These are phyloP conservation scores for Potamarius usumacintae DNA, from an alignment of 2,113 vertebrate genomes.

Conservation along the genomic window DNA sequence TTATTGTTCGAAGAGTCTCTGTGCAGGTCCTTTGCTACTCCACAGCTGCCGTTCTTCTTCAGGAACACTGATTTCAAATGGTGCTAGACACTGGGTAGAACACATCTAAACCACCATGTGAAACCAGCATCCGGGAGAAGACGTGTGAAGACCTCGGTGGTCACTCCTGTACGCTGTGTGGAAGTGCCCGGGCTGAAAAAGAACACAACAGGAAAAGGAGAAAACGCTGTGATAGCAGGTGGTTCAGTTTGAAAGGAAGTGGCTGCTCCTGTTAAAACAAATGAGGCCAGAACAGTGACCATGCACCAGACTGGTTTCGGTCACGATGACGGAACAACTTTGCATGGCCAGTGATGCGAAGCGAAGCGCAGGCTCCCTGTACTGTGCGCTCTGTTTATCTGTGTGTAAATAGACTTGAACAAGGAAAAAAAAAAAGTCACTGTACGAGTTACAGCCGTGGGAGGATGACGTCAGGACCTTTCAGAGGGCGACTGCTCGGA, in stretches of 20 bases:
- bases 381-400: conserved; percentile 19
- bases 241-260: conserved; percentile 32
- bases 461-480: conserved; percentile 48
- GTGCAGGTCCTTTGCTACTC: neutral
- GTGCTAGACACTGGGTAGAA: conserved; percentile 78
- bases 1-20: neutral
- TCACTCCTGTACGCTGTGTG: neutral
- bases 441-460: conserved; percentile 38
- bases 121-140: conserved; percentile 81
- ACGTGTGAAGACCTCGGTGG: neutral
- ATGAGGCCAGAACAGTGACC: conserved; percentile 41
- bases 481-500: conserved; percentile 35
- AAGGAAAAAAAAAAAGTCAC: neutral
- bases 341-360: neutral
- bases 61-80: conserved; percentile 88
- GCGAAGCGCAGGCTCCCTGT: neutral
- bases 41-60: conserved; percentile 65
- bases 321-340: neutral
- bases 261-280: conserved; percentile 43
- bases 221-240: conserved; percentile 32
- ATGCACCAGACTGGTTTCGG: conserved; percentile 34
- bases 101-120: conserved; percentile 83
- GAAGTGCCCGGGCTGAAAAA: conserved; percentile 9
- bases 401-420: conserved; percentile 26
- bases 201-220: conserved; percentile 20